phyloP scores from a whole-genome alignment of 1,140 invertebrate species.

The Caenorhabditis tropicalis region DNA sequence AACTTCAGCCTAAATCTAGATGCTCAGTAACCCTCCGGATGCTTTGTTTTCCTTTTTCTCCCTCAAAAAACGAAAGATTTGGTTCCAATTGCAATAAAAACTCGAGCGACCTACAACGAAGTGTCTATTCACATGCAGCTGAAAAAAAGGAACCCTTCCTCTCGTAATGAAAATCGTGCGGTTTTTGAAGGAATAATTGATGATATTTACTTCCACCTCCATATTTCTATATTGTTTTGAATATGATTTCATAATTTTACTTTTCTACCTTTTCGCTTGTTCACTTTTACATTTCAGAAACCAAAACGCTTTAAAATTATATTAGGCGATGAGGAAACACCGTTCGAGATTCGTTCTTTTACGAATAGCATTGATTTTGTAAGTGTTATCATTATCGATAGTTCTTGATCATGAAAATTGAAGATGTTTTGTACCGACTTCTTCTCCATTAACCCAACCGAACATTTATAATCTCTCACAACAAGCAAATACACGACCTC shows the following conservation, averaged over 20 bases:
- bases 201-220: constrained; percentile 11
- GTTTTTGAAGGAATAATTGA: constrained; percentile 26
- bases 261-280: not conserved
- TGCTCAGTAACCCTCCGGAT: not conserved
- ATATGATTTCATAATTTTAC: not conserved
- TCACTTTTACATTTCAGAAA: not conserved
- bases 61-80: not conserved
- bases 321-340: not conserved
- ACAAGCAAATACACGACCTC: constrained; percentile 29
- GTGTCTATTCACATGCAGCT: not conserved
- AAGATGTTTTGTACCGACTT: not conserved
- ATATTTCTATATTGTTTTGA: not conserved
- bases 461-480: constrained; percentile 9
- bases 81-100: constrained; percentile 4
- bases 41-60: not conserved
- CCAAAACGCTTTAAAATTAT: not conserved
- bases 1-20: not conserved
- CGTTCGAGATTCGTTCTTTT: not conserved
- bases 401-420: no score
- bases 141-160: not conserved
- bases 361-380: no score
- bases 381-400: not conserved
- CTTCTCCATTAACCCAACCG: not conserved
- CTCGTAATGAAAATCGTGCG: constrained; percentile 1
- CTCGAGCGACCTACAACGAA: not conserved